phyloP scores from a whole-genome alignment of 2,113 vertebrate species.

The Piaya cayana region DNA sequence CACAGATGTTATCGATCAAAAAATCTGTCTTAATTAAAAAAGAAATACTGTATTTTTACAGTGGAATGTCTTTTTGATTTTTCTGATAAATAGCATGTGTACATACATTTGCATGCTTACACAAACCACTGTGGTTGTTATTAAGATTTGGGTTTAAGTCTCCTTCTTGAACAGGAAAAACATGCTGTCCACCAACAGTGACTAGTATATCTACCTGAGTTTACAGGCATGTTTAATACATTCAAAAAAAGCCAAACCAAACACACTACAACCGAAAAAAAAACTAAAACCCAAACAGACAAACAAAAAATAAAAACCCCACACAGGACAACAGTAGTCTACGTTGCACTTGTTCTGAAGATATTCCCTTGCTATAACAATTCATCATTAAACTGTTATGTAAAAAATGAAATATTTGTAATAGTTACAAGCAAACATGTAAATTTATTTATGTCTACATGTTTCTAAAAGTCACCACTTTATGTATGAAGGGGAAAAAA shows the following conservation, averaged over 20 bases:
- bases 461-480: neutral
- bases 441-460: neutral
- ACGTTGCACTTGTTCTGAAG: neutral
- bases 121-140: neutral
- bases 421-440: neutral
- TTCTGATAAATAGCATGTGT: neutral
- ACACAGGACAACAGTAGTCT: neutral
- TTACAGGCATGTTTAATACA: neutral
- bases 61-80: neutral
- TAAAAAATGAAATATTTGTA: neutral
- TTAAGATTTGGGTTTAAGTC: neutral
- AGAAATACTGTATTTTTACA: neutral
- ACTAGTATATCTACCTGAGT: neutral
- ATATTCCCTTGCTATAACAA: neutral
- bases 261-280: neutral
- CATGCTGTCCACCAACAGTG: rapidly evolving
- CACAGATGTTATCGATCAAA: neutral
- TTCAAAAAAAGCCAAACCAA: neutral
- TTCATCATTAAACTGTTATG: neutral
- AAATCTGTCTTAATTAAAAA: neutral
- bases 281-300: too few species aligned
- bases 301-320: neutral
- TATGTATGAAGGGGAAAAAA: neutral
- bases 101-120: rapidly evolving
- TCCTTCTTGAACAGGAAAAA: neutral